Conservation (phyloP, 2,888 invertebrate genomes). For the Chymomyza procnemis region DNA sequence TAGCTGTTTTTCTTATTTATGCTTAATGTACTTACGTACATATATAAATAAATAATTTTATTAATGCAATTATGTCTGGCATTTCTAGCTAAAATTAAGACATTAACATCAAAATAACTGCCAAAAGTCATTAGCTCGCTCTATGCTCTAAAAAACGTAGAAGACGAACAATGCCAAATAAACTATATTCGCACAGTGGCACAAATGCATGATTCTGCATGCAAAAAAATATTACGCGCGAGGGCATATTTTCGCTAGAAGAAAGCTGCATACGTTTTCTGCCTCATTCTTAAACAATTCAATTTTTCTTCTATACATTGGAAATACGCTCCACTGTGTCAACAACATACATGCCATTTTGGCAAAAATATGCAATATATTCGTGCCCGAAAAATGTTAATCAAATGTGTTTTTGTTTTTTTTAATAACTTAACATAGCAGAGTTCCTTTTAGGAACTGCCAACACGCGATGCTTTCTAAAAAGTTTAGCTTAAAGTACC, state of each 20-base stretch:
- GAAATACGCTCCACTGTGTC: constrained; percentile 40
- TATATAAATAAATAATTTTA: constrained; percentile 59
- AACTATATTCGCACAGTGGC: constrained; percentile 19
- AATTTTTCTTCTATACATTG: not conserved
- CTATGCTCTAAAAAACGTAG: constrained; percentile 47
- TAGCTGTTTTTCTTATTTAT: not conserved
- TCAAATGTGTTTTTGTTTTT: constrained; percentile 43
- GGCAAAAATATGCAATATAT: constrained; percentile 28
- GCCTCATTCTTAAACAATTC: not conserved
- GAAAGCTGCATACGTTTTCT: too few species aligned
- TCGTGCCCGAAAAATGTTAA: constrained; percentile 66
- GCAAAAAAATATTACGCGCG: not conserved
- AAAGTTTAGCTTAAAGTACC: constrained; percentile 20
- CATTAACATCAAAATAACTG: constrained; percentile 29
- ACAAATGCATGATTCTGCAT: not conserved
- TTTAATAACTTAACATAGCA: constrained; percentile 17
- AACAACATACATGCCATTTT: constrained; percentile 5
- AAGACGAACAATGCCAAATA: constrained; percentile 15
- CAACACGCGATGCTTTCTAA: constrained; percentile 45
- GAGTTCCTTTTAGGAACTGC: constrained; percentile 23
- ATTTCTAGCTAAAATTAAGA: constrained; percentile 9
- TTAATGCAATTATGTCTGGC: constrained; percentile 34
- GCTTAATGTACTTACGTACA: constrained; percentile 47
- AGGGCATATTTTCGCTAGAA: too few species aligned
- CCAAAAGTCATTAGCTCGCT: constrained; percentile 51